Evolutionary conservation across 1,140 invertebrate genomes (phyloP), one percentile per base, ranked within the genome.

Genomic region (Drosophila tsacasi): DNA sequence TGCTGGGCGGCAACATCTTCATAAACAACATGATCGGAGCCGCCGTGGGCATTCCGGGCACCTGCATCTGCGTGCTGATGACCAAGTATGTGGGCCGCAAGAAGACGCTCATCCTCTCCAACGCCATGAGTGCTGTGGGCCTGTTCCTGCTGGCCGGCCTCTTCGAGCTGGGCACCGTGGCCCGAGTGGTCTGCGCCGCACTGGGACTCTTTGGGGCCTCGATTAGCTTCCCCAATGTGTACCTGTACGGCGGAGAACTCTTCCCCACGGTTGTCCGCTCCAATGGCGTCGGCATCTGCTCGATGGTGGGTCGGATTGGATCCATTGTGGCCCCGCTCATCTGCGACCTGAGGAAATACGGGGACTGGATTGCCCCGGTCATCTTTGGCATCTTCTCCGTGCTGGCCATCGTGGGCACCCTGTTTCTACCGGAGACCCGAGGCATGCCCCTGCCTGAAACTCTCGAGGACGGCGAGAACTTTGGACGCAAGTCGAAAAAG

Each of bases 361-460:
- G 92, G 49, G 58, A 72, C 0, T 95, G 94, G 94, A 72, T 97
- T 32, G 96, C 96, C 2, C 95, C 96, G 0, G 69, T 96, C 3
- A 94, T 96, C 39, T 97, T 97, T 89, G 96, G 96, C 8, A 74
- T 94, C 2, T 86, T 95, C 12, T 94, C 96, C 2, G 68, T 96
- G 0, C 72, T 96, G 12, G 96, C 95, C 7, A 95, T 96, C 4
- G 47, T 94, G 2, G 93, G 96, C 2, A 95, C 95, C 17, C 76
- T 96, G 1, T 83, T 96, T 4, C 89, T 97, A 44, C 96, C 96
- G 0, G 96, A 98, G 94, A 98, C 97, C 1, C 94, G 95, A 59
- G 95, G 96, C 13, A 94, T 94, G 77, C 95, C 95, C 49, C 86
- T 98, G 42, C 96, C 97, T 30, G 96, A 97, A 71, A 97, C 96